These are phyloP conservation scores for Conus canariensis DNA, from an alignment of 2,888 invertebrate species.

Conservation along the genomic window DNA sequence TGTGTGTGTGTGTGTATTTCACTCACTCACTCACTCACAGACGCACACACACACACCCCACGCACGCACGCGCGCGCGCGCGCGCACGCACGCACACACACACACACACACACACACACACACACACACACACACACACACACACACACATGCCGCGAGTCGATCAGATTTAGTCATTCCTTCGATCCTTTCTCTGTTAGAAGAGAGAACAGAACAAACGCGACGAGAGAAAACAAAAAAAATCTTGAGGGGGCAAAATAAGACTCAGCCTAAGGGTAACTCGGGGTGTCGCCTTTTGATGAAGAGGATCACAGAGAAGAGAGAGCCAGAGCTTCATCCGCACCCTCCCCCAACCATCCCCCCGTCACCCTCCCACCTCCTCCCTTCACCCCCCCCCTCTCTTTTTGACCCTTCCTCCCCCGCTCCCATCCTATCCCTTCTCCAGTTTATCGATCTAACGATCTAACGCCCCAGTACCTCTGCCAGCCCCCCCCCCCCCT, in stretches of 20 bases:
- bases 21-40: neutral
- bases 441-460: constrained; percentile 6
- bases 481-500: neutral
- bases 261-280: constrained; percentile 1
- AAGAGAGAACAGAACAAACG: neutral
- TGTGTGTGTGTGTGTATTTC: neutral
- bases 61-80: neutral
- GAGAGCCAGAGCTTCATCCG: neutral
- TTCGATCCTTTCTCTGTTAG: neutral
- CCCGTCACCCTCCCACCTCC: neutral
- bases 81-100: neutral
- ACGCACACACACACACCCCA: constrained; percentile 5
- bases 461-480: neutral
- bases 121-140: constrained; percentile 27
- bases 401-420: neutral
- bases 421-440: neutral
- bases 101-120: constrained; percentile 22
- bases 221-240: neutral
- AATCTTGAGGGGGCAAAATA: neutral
- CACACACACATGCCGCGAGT: neutral
- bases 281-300: constrained; percentile 34
- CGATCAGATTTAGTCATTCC: neutral
- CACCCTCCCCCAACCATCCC: neutral
- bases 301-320: constrained; percentile 12
- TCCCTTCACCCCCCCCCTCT: neutral